These are phyloP conservation scores for Argya squamiceps DNA, from an alignment of 2,797 vertebrate species.

Conservation along the genomic window DNA sequence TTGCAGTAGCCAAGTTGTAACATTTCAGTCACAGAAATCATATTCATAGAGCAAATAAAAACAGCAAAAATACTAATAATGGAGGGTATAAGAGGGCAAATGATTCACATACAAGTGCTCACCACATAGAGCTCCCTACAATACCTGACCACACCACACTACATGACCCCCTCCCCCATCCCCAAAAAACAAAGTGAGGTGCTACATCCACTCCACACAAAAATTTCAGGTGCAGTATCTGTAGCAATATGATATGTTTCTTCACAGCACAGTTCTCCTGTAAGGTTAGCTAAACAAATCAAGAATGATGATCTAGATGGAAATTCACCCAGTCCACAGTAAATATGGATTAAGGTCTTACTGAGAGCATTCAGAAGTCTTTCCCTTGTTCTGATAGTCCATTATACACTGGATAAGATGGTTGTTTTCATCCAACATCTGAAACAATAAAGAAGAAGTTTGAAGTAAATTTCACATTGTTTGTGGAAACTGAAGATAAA, in stretches of 20 bases:
- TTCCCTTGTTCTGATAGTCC: constrained; percentile 99
- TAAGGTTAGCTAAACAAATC: neutral
- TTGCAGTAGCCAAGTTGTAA: neutral
- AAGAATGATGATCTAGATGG: neutral
- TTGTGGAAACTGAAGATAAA: neutral
- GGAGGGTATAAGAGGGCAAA: neutral
- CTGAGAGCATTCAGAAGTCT: constrained; percentile 98
- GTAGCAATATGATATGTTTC: neutral
- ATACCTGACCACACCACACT: neutral
- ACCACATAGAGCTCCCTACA: fast-evolving
- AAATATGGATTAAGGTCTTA: constrained; percentile 79
- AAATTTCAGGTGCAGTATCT: neutral
- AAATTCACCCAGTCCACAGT: constrained; percentile 10
- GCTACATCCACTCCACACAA: neutral
- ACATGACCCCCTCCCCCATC: fast-evolving
- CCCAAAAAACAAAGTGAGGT: neutral
- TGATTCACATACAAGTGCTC: neutral
- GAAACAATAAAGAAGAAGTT: constrained; percentile 63
- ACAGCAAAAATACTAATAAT: neutral
- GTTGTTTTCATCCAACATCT: constrained; percentile 99
- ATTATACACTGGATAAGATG: constrained; percentile 99
- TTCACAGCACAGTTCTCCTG: neutral
- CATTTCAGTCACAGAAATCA: neutral
- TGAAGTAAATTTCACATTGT: neutral
- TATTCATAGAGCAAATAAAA: neutral